These are phyloP conservation scores for Eclectus roratus DNA, from an alignment of 2,113 vertebrate species.

Conservation along the genomic window DNA sequence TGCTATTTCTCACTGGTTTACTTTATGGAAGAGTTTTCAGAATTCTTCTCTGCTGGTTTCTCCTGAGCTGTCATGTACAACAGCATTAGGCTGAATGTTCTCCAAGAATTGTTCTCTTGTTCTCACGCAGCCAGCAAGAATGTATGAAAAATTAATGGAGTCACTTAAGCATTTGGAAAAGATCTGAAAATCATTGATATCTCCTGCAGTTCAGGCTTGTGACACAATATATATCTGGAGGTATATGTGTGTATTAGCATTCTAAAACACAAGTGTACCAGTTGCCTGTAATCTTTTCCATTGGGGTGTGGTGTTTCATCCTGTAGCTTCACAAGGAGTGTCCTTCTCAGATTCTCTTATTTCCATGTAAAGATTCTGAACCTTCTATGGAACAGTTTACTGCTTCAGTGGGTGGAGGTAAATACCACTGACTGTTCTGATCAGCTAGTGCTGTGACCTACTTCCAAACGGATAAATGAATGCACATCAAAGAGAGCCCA, in stretches of 20 bases:
- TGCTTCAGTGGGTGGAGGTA: background rate
- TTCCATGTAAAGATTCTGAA: background rate
- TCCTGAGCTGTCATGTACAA: background rate
- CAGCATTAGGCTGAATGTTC: background rate
- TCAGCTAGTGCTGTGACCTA: background rate
- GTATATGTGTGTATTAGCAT: background rate
- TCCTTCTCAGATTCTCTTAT: background rate
- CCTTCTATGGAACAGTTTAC: background rate
- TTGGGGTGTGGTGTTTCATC: background rate
- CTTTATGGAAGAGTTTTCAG: slow-evolving; percentile 22
- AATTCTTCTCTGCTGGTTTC: background rate
- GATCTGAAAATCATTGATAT: background rate
- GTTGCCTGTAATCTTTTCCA: background rate
- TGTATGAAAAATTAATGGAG: background rate
- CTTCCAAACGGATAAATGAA: background rate
- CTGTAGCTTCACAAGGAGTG: background rate
- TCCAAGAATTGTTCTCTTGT: background rate
- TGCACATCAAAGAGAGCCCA: background rate
- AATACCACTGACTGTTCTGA: background rate
- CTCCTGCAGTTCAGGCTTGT: background rate
- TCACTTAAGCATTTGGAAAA: background rate
- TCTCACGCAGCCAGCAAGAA: background rate
- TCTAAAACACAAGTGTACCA: background rate
- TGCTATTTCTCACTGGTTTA: slow-evolving; percentile 71
- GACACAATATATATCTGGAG: background rate